Percentiles rank a stretch among this genome's conserved stretches.
Evolutionary conservation across 2,113 vertebrate genomes (phyloP).

Genomic region (Lanius ludovicianus): DNA sequence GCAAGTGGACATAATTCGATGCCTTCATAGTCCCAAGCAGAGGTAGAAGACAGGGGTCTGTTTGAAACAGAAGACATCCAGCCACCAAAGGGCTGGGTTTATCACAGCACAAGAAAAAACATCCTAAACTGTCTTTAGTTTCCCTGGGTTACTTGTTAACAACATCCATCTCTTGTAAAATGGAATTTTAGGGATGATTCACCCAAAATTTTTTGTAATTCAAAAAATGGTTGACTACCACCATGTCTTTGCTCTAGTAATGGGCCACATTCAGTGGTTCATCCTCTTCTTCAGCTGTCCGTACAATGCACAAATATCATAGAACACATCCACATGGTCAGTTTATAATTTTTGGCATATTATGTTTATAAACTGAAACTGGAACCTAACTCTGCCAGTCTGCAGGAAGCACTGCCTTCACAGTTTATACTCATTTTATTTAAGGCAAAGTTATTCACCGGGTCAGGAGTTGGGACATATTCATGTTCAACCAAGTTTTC

Average conservation of each 20-base stretch:
- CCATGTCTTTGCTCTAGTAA: neutral
- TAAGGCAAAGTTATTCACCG: neutral
- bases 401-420: neutral
- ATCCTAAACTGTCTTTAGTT: too few species aligned
- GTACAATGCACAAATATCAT: neutral
- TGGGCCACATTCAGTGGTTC: rapidly evolving
- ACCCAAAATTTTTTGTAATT: neutral
- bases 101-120: neutral
- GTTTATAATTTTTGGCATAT: neutral
- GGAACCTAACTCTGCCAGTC: neutral
- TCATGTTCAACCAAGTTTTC: neutral
- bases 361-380: neutral
- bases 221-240: neutral
- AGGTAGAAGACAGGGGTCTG: neutral
- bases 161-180: neutral
- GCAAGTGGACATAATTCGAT: neutral
- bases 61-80: neutral
- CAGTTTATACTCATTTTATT: neutral
- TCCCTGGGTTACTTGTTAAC: neutral
- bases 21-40: neutral
- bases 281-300: neutral
- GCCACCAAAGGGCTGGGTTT: neutral
- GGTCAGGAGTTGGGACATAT: neutral
- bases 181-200: neutral
- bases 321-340: neutral